Evolutionary conservation across 2,888 invertebrate species (phyloP), one percentile per base, ranked within the genome.

Genomic region (Sphaerophoria taeniata): DNA sequence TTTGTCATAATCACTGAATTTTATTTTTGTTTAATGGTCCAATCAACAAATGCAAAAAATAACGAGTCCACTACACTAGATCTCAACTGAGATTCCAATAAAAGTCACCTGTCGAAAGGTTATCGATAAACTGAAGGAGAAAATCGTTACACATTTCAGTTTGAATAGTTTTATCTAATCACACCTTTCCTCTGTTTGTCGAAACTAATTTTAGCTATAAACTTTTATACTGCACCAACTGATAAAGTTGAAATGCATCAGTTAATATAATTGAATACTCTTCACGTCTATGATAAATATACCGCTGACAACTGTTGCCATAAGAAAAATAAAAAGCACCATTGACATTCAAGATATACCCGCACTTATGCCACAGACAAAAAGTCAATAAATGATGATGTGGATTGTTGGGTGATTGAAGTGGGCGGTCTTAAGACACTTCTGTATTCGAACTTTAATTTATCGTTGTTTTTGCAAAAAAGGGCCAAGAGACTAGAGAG

Each of bases 251-350:
- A 1, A 11, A 49, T 65, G 49, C 63, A 65, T 34, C 63, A 63
- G 63, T n/a, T n/a, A n/a, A 47, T 65, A 65, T 14, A 12, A 24
- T 14, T 53, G 14, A 63, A 49, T 34, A 16, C 1, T 63, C 39
- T 53, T 12, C 12, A 67, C 49, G 34, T 65, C 74, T 45, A 55
- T 56, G 39, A 9, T 6, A 63, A 36, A 63, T 47, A 49, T 43
- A 60, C 53, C 65, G 55, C 75, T 84, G 75, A 80, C 72, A 69
- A 80, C 56, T 71, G 67, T 71, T 75, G 65, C 61, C 11, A 60
- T 51, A 63, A 47, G 56, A 16, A 36, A 43, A 43, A 7, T 9
- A 43, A 49, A 70, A 24, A 36, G 56, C 45, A 24, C 24, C 12
- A 31, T 6, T 7, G 39, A 3, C n/a, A 43, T 43, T 24, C 9